A percentile compares a stretch with the other conserved stretches of the same genome.
Conservation (phyloP, 2,888 invertebrate genomes). For the Nomada goodeniana region DNA sequence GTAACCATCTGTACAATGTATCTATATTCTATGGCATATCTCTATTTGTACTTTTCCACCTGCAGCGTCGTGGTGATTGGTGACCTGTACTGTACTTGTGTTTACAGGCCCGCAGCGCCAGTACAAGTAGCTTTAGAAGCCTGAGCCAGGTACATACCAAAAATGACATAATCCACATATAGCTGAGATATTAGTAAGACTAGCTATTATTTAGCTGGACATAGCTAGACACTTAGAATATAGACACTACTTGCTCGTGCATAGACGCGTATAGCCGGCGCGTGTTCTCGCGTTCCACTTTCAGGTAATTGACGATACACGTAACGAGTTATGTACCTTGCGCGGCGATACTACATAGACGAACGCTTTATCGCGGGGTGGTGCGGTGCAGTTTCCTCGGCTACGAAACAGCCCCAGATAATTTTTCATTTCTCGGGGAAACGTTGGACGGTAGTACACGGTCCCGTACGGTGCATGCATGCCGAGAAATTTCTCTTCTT, state of each 20-base stretch:
- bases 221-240: conserved; percentile 65
- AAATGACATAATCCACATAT: conserved; percentile 73
- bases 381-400: conserved; percentile 8
- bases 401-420: neutral
- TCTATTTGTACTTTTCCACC: conserved; percentile 71
- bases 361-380: conserved; percentile 20
- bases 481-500: conserved; percentile 21
- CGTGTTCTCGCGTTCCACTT: conserved; percentile 27
- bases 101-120: conserved; percentile 94
- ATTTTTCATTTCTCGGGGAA: neutral
- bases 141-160: conserved; percentile 91
- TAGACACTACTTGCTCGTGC: conserved; percentile 53
- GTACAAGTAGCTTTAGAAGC: conserved; percentile 96
- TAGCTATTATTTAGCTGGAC: conserved; percentile 68
- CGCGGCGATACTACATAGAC: conserved; percentile 19
- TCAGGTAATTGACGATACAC: neutral
- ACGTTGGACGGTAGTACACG: conserved; percentile 24
- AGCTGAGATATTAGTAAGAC: conserved; percentile 69
- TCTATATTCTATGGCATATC: conserved; percentile 52
- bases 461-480: conserved; percentile 45
- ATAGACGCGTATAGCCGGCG: conserved; percentile 67
- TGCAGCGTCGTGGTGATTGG: conserved; percentile 81
- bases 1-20: conserved; percentile 35
- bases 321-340: neutral
- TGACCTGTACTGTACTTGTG: conserved; percentile 84